phyloP scores from a whole-genome alignment of 2,888 invertebrate genomes.

The Punctoribates punctum region DNA sequence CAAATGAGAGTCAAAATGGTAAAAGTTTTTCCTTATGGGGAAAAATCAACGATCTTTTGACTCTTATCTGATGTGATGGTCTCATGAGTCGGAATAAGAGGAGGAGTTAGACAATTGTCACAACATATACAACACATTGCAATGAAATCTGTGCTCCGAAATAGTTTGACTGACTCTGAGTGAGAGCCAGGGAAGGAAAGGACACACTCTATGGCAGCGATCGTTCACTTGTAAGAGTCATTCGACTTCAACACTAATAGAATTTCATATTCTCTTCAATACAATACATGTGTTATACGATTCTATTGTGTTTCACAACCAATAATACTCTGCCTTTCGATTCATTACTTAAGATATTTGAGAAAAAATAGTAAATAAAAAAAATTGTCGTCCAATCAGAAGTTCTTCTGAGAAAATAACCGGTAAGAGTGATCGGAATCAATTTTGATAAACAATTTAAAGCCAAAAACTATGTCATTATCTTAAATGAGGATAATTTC shows the following conservation, averaged over 20 bases:
- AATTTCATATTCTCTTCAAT: neutral
- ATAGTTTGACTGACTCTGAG: neutral
- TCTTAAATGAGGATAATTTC: neutral
- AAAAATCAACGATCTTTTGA: conserved; percentile 1
- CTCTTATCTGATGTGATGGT: neutral
- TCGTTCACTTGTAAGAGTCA: conserved; percentile 20
- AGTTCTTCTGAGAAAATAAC: too few relatives aligned
- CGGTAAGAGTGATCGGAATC: too few relatives aligned
- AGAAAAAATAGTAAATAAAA: neutral
- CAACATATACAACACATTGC: conserved; percentile 13
- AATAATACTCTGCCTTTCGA: neutral
- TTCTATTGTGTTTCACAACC: neutral
- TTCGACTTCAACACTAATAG: neutral
- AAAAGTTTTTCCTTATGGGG: neutral
- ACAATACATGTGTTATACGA: conserved; percentile 14
- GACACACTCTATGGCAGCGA: conserved; percentile 3
- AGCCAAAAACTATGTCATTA: neutral
- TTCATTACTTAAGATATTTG: neutral
- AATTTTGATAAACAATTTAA: too few relatives aligned
- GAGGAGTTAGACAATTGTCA: neutral
- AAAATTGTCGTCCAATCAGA: neutral
- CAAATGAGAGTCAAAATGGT: neutral
- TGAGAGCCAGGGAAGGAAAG: too few relatives aligned
- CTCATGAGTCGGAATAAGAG: neutral
- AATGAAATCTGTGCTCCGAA: neutral